phyloP scores from a whole-genome alignment of 2,888 invertebrate genomes.

The Biston betularia region DNA sequence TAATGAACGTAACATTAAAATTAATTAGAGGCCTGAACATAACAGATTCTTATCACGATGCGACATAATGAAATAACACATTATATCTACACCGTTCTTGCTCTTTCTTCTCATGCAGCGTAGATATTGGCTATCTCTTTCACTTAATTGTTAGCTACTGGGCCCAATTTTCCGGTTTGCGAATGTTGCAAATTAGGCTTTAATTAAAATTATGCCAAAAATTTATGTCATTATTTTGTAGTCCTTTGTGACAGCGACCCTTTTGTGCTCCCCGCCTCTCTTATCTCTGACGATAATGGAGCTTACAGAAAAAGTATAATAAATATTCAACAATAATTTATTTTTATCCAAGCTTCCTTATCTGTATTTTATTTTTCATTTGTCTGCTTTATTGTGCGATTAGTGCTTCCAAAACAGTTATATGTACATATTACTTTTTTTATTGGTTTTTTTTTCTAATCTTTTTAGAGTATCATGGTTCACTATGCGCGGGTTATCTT shows the following conservation, averaged over 20 bases:
- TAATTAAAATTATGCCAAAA: slow-evolving; percentile 80
- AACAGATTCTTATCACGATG: slow-evolving; percentile 39
- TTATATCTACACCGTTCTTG: slow-evolving; percentile 20
- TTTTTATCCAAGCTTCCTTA: slow-evolving; percentile 49
- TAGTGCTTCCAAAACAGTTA: neutral
- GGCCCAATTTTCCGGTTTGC: slow-evolving; percentile 66
- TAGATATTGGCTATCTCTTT: slow-evolving; percentile 49
- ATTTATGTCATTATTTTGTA: slow-evolving; percentile 70
- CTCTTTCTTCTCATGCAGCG: slow-evolving; percentile 35
- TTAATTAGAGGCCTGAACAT: slow-evolving; percentile 41
- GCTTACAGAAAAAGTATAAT: slow-evolving; percentile 59
- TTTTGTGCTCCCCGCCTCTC: slow-evolving; percentile 61
- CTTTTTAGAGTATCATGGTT: too few species aligned
- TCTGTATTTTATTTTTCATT: slow-evolving; percentile 43
- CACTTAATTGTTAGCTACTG: slow-evolving; percentile 54
- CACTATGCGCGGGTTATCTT: too few species aligned
- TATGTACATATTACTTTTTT: too few species aligned
- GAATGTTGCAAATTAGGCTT: slow-evolving; percentile 75
- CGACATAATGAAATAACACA: slow-evolving; percentile 36
- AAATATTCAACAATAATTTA: slow-evolving; percentile 63
- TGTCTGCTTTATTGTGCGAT: slow-evolving; percentile 27
- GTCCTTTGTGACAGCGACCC: slow-evolving; percentile 73
- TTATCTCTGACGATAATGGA: slow-evolving; percentile 66
- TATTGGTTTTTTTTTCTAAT: too few species aligned
- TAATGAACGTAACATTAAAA: slow-evolving; percentile 43